Percentiles rank a stretch among this genome's conserved stretches.
Conservation (phyloP, 2,113 vertebrate genomes). For the Mesembrinibis cayennensis region DNA sequence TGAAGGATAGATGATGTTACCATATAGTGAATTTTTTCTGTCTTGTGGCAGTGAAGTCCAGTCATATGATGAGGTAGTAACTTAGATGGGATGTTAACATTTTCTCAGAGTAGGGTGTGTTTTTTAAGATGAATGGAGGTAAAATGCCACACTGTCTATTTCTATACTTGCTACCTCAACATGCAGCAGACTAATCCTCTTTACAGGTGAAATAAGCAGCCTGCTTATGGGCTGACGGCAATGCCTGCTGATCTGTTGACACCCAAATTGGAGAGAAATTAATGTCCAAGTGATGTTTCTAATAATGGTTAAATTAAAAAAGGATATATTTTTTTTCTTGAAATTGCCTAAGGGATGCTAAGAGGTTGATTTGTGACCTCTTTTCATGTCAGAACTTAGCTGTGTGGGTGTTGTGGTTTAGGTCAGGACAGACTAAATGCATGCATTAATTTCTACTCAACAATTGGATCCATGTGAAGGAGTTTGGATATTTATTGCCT, state of each 20-base stretch:
- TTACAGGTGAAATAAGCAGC: background rate
- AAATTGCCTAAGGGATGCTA: background rate
- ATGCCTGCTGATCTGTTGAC: background rate
- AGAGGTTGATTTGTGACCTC: background rate
- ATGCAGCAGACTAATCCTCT: background rate
- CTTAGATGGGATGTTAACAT: background rate
- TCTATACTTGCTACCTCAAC: background rate
- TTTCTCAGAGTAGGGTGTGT: background rate
- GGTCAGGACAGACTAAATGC: background rate
- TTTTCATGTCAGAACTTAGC: background rate
- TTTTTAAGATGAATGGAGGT: background rate
- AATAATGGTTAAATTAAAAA: background rate
- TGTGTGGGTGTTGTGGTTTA: background rate
- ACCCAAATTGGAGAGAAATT: background rate
- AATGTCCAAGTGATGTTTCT: background rate
- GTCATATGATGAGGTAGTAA: background rate
- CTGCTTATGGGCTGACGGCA: background rate
- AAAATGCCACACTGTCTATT: background rate
- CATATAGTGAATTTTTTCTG: background rate
- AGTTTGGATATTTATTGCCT: background rate
- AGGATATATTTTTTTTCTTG: background rate
- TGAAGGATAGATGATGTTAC: slow-evolving; percentile 34
- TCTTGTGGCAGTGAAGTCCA: background rate
- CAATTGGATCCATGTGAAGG: background rate
- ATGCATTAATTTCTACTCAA: background rate